Conservation (phyloP, 2,888 invertebrate genomes). For the Hypsopygia costalis region DNA sequence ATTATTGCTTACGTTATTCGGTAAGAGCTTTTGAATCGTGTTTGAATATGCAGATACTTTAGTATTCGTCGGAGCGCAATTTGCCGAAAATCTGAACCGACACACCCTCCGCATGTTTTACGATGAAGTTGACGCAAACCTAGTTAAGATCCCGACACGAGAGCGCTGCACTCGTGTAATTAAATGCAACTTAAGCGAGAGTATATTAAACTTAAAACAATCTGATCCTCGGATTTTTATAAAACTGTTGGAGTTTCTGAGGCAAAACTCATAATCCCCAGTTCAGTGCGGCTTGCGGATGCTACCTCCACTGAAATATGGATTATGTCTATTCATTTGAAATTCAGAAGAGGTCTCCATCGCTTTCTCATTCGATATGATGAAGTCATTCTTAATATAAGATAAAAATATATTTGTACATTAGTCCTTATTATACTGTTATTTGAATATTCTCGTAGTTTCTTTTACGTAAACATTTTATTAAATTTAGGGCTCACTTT, state of each 20-base stretch:
- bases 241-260: constrained; percentile 26
- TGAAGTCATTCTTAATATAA: constrained; percentile 30
- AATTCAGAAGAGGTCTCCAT: constrained; percentile 52
- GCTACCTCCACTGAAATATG: constrained; percentile 47
- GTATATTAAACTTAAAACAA: constrained; percentile 15
- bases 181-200: constrained; percentile 24
- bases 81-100: constrained; percentile 16
- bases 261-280: constrained; percentile 35
- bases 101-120: constrained; percentile 12
- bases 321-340: constrained; percentile 55
- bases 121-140: constrained; percentile 25
- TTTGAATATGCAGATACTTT: constrained; percentile 15
- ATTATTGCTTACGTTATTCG: too few relatives aligned
- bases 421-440: constrained; percentile 14
- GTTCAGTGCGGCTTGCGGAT: constrained; percentile 29
- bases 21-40: not conserved
- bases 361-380: constrained; percentile 43
- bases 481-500: too few relatives aligned
- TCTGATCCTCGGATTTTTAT: constrained; percentile 30
- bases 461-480: too few relatives aligned
- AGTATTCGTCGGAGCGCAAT: constrained; percentile 9
- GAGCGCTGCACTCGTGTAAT: constrained; percentile 26
- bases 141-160: constrained; percentile 25
- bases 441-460: constrained; percentile 16
- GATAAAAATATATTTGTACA: constrained; percentile 7